A percentile compares a stretch with the other conserved stretches of the same genome.
These are phyloP conservation scores for Lagopus muta DNA, from an alignment of 2,113 vertebrate species.

Conservation along the genomic window DNA sequence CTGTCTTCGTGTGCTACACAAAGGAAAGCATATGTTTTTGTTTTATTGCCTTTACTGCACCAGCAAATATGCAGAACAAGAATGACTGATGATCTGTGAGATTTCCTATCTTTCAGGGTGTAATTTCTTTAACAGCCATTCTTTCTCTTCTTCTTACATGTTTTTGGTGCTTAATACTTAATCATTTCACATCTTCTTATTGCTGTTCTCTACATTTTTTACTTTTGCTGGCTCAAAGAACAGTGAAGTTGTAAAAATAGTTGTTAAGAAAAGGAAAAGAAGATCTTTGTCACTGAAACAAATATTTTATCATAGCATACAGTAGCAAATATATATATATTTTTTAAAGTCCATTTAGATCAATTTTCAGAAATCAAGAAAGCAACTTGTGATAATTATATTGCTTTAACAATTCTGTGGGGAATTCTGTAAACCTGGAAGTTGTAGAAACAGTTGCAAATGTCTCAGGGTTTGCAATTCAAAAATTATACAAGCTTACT, in stretches of 20 bases:
- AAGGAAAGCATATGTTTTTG: slow-evolving; percentile 24
- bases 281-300: background rate
- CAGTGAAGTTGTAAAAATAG: background rate
- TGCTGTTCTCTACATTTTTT: background rate
- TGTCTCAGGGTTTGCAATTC: background rate
- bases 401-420: background rate
- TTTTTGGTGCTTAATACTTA: slow-evolving; percentile 38
- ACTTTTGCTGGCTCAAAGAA: background rate
- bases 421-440: background rate
- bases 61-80: slow-evolving; percentile 28
- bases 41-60: slow-evolving; percentile 56
- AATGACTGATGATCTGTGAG: slow-evolving; percentile 56
- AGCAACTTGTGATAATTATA: background rate
- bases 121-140: slow-evolving; percentile 51
- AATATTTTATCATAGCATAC: background rate
- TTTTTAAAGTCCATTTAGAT: background rate
- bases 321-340: background rate
- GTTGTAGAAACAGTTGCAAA: background rate
- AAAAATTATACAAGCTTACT: background rate
- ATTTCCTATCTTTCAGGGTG: slow-evolving; percentile 36
- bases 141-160: slow-evolving; percentile 13
- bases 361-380: background rate
- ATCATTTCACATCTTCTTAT: background rate
- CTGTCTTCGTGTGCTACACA: slow-evolving; percentile 35
- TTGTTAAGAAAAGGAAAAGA: background rate